Conservation (phyloP, 1,140 invertebrate genomes). For the Sweltsa coloradensis region DNA sequence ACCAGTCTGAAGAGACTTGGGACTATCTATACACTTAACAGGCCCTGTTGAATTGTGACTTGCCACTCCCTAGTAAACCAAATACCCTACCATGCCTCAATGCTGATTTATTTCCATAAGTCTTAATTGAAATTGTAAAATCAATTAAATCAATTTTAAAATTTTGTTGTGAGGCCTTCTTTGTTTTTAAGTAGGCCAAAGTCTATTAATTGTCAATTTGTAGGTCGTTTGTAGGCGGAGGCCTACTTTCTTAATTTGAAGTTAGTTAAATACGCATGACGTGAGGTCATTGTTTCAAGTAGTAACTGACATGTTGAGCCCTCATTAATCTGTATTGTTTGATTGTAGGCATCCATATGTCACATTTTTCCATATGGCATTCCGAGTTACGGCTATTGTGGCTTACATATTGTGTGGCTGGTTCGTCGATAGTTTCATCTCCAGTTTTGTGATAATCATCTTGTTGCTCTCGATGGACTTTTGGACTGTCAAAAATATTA, state of each 20-base stretch:
- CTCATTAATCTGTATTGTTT: conserved; percentile 17
- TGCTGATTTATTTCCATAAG: no score
- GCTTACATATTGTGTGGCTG: conserved; percentile 78
- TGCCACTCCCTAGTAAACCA: no score
- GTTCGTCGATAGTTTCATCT: conserved; percentile 84
- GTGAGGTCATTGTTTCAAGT: neutral
- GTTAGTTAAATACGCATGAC: conserved; percentile 3
- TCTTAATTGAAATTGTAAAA: no score
- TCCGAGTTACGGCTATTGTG: conserved; percentile 68
- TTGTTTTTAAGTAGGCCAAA: no score
- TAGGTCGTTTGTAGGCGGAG: neutral
- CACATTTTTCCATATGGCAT: conserved; percentile 74
- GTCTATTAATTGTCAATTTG: neutral
- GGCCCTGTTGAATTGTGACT: no score
- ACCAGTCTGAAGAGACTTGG: no score
- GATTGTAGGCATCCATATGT: conserved; percentile 71
- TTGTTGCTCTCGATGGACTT: conserved; percentile 93
- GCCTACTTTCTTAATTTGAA: neutral
- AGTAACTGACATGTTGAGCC: conserved; percentile 23
- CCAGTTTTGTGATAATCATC: conserved; percentile 79
- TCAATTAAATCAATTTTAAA: no score
- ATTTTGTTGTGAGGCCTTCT: no score
- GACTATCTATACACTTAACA: no score
- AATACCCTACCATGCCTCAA: no score
- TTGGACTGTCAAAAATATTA: conserved; percentile 99